Evolutionary conservation across 2,113 vertebrate species (phyloP), one percentile per base, ranked within the genome.

Genomic region (Gobiocypris rarus): DNA sequence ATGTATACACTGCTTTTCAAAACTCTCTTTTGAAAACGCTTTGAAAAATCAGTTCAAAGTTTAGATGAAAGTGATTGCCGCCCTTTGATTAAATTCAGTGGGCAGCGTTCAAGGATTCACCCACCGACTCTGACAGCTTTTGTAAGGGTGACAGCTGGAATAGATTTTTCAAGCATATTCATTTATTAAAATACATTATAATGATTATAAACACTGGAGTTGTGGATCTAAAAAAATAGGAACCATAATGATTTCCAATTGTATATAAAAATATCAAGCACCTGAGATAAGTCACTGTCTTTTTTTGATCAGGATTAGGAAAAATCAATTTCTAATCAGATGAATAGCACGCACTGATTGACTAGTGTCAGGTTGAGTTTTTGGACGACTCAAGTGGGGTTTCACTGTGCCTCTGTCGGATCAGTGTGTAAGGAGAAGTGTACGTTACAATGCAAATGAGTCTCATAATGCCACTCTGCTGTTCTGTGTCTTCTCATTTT

Each of bases 391-490:
- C 84, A 24, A 86, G 8, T 80, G 6, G 79, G 77, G 84, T 88
- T 45, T 80, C 38, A 70, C 82, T 82, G 54, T 41, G 65, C 63
- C 63, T 85, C 65, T 85, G 86, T 77, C 75, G 78, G 80, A 43
- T 83, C 65, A 38, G 84, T 88, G 82, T 87, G 73, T 83, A 56
- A 41, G n/a, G n/a, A n/a, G 84, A 85, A 24, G 86, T 84, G 75
- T 90, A 84, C 65, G 26, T 92, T 91, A 87, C 91, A 83, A 65
- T 82, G 83, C 75, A 86, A 87, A 91, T 89, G 75, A 89, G 84
- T 63, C 82, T 87, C 56, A 81, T 78, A 70, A 75, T 79, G 70
- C 58, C 76, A 50, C 79, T 45, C 28, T 0, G 10, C 73, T 73
- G 75, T 56, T 48, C 58, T 24, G 65, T 75, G 69, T 58, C 83